Percentiles rank a stretch among this genome's conserved stretches.
These are phyloP conservation scores for Lycia hirtaria DNA, from an alignment of 2,888 invertebrate genomes.

Conservation along the genomic window DNA sequence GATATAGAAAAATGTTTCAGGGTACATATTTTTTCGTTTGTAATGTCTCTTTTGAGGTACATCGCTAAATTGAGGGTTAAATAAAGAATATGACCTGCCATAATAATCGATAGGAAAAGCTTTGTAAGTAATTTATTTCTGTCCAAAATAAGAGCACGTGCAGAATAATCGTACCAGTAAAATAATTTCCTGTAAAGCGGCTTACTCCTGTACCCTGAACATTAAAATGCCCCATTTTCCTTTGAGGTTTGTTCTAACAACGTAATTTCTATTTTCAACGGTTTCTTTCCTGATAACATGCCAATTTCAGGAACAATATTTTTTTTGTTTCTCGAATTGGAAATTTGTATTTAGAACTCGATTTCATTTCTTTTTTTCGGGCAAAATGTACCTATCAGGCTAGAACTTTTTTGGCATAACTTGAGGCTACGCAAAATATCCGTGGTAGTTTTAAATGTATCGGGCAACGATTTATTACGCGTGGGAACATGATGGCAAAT, in stretches of 20 bases:
- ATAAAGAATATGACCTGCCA: no score
- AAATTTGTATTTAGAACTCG: no score
- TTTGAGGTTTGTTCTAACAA: conserved; percentile 29
- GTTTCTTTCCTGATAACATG: conserved; percentile 21
- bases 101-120: no score
- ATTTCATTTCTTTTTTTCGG: conserved; percentile 5
- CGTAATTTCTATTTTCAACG: conserved; percentile 17
- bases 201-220: conserved; percentile 19
- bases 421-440: no score
- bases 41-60: no score
- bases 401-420: not conserved
- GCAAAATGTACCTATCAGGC: not conserved
- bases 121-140: not conserved
- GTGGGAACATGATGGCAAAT: no score
- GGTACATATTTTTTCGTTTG: no score
- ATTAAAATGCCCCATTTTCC: conserved; percentile 24
- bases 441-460: no score
- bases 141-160: conserved; percentile 15
- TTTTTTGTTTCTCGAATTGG: conserved; percentile 2
- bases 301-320: conserved; percentile 20
- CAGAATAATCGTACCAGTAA: conserved; percentile 16
- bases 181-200: conserved; percentile 26
- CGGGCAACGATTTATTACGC: no score
- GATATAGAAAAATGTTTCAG: no score
- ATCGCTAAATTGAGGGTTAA: no score